Conservation (phyloP, 2,888 invertebrate genomes). For the Agrotis puta region DNA sequence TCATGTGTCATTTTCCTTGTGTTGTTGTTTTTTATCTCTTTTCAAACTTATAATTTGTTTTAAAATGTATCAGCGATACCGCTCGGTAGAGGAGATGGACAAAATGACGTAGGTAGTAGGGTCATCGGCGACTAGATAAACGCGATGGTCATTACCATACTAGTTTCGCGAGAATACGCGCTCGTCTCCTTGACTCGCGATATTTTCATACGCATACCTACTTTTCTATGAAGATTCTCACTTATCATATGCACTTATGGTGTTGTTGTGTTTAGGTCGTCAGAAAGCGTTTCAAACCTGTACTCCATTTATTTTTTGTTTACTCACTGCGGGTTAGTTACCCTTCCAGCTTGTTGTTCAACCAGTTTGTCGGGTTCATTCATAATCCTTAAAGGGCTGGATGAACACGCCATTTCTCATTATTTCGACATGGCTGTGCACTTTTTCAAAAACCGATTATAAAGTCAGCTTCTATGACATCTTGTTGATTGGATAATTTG, state of each 20-base stretch:
- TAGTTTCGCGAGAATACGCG: constrained; percentile 71
- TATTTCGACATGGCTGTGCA: neutral
- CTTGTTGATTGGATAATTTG: neutral
- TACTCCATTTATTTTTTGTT: constrained; percentile 19
- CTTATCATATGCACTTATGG: neutral
- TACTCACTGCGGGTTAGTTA: constrained; percentile 37
- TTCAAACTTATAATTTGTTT: constrained; percentile 47
- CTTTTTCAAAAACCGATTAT: neutral
- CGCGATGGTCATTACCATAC: constrained; percentile 68
- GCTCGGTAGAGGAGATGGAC: constrained; percentile 54
- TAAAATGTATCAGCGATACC: constrained; percentile 50
- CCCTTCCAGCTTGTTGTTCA: constrained; percentile 2
- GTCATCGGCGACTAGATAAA: constrained; percentile 67
- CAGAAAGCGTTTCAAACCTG: constrained; percentile 21
- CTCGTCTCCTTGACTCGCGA: constrained; percentile 42
- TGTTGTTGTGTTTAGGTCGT: constrained; percentile 12
- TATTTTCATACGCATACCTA: constrained; percentile 31
- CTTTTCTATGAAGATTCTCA: constrained; percentile 27
- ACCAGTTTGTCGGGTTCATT: constrained; percentile 33
- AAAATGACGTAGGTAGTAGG: constrained; percentile 53
- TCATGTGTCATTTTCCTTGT: constrained; percentile 62
- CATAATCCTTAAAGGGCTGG: neutral
- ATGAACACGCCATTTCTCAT: neutral
- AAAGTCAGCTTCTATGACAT: neutral
- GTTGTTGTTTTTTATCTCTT: constrained; percentile 61